phyloP scores from a whole-genome alignment of 2,113 vertebrate species.

The Crotophaga sulcirostris region DNA sequence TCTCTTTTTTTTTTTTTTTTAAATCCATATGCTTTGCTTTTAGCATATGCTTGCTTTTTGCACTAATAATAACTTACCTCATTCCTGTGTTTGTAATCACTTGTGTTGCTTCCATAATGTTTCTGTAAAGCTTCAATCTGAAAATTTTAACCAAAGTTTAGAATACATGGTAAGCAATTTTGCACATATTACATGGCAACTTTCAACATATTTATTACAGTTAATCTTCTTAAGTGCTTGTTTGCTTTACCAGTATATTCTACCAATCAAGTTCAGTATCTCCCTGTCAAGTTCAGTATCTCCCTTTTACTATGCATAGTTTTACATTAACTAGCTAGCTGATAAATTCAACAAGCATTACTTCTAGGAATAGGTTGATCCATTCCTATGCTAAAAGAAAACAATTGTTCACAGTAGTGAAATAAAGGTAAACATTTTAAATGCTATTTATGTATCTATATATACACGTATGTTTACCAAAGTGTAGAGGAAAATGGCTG shows the following conservation, averaged over 20 bases:
- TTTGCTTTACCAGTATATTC: slow-evolving; percentile 67
- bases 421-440: slow-evolving; percentile 62
- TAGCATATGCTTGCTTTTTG: slow-evolving; percentile 83
- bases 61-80: slow-evolving; percentile 81
- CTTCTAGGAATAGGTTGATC: slow-evolving; percentile 64
- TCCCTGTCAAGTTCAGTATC: slow-evolving; percentile 48
- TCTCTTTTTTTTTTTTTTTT: slow-evolving; percentile 42
- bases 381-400: slow-evolving; percentile 49
- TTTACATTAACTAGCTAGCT: slow-evolving; percentile 66
- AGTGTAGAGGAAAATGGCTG: slow-evolving; percentile 62
- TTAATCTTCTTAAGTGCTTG: slow-evolving; percentile 54
- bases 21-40: slow-evolving; percentile 75
- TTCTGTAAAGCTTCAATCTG: slow-evolving; percentile 66
- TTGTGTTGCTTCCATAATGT: slow-evolving; percentile 74
- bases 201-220: slow-evolving; percentile 58
- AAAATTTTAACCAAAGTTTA: slow-evolving; percentile 77
- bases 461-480: slow-evolving; percentile 64
- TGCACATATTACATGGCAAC: slow-evolving; percentile 74
- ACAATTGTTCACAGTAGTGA: slow-evolving; percentile 32
- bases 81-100: slow-evolving; percentile 75
- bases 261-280: slow-evolving; percentile 46
- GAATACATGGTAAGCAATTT: slow-evolving; percentile 78
- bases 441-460: slow-evolving; percentile 59
- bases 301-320: slow-evolving; percentile 62
- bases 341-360: slow-evolving; percentile 64